These are phyloP conservation scores for Amyelois transitella DNA, from an alignment of 1,140 invertebrate species.

Conservation along the genomic window DNA sequence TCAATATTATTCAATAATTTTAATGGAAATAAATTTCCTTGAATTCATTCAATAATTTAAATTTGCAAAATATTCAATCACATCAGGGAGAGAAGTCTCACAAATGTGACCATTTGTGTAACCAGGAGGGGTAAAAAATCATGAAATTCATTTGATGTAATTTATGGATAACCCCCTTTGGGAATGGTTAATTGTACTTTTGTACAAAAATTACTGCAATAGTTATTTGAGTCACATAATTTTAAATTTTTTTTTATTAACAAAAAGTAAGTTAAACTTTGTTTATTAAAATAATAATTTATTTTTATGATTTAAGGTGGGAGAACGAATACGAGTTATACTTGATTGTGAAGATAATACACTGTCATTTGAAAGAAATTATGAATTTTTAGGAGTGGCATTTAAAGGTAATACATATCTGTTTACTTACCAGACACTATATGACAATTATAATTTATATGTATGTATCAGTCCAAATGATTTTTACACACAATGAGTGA, in stretches of 20 bases:
- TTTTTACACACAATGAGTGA: too few relatives aligned
- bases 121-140: too few relatives aligned
- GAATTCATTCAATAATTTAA: too few relatives aligned
- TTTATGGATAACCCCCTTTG: too few relatives aligned
- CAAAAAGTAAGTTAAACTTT: not conserved
- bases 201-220: too few relatives aligned
- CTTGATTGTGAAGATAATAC: slow-evolving; percentile 98
- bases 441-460: slow-evolving; percentile 8
- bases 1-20: too few relatives aligned
- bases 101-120: too few relatives aligned
- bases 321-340: slow-evolving; percentile 96
- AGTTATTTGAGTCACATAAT: not conserved
- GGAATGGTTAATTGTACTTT: not conserved
- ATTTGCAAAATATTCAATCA: too few relatives aligned
- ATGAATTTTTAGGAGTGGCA: slow-evolving; percentile 98
- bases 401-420: slow-evolving; percentile 84
- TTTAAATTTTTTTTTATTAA: not conserved
- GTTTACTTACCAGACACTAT: not conserved
- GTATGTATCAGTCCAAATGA: too few relatives aligned
- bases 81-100: too few relatives aligned
- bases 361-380: slow-evolving; percentile 98
- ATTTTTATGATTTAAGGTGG: slow-evolving; percentile 81
- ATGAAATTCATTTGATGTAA: too few relatives aligned
- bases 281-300: not conserved
- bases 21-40: too few relatives aligned